These are phyloP conservation scores for Macaca nemestrina DNA, from an alignment of 2,113 vertebrate genomes.

Conservation along the genomic window DNA sequence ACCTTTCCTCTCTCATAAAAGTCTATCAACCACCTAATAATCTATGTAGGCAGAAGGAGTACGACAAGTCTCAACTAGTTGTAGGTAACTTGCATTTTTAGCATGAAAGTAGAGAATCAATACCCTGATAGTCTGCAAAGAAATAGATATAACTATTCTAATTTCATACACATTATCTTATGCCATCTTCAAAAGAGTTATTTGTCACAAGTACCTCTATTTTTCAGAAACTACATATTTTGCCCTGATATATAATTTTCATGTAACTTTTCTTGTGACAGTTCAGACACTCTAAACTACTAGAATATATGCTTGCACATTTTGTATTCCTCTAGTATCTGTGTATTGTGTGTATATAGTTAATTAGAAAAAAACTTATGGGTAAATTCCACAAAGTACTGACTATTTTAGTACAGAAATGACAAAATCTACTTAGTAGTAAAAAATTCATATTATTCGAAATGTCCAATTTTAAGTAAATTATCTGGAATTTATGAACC, in stretches of 20 bases:
- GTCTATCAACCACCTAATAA: background rate
- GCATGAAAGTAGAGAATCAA: background rate
- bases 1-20: background rate
- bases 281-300: background rate
- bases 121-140: background rate
- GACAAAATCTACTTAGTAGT: background rate
- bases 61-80: background rate
- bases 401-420: background rate
- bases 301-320: background rate
- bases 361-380: background rate
- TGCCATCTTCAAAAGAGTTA: background rate
- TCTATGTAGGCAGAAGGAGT: background rate
- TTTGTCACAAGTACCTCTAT: background rate
- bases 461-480: background rate
- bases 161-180: background rate
- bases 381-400: background rate
- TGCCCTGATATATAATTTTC: background rate
- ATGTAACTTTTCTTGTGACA: background rate
- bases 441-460: background rate
- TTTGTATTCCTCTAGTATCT: background rate
- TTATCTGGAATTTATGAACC: background rate
- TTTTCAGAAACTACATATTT: background rate
- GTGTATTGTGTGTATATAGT: background rate
- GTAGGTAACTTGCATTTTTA: constrained; percentile 10
- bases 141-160: background rate